Conservation (phyloP, 2,113 vertebrate genomes). For the Mus musculus region GRCm39 chr17:31140001-31140500, state of each 20-base stretch:
- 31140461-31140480: too few species aligned
- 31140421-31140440: background rate
- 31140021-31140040: background rate
- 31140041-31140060: background rate
- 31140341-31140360: too few species aligned
- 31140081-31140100: background rate
- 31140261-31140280: background rate
- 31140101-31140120: background rate
- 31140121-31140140: background rate
- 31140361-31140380: too few species aligned
- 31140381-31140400: background rate
- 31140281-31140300: background rate
- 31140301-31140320: too few species aligned
- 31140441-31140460: too few species aligned
- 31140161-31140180: background rate
- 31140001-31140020: background rate
- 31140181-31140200: background rate
- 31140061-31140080: background rate
- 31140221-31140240: slow-evolving; percentile 3
- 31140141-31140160: background rate
- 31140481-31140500: too few species aligned
- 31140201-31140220: slow-evolving; percentile 34
- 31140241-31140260: slow-evolving; percentile 22
- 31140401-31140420: background rate
- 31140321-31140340: too few species aligned